These are phyloP conservation scores for Drosophila auraria DNA, from an alignment of 1,140 invertebrate species.

Conservation along the genomic window DNA sequence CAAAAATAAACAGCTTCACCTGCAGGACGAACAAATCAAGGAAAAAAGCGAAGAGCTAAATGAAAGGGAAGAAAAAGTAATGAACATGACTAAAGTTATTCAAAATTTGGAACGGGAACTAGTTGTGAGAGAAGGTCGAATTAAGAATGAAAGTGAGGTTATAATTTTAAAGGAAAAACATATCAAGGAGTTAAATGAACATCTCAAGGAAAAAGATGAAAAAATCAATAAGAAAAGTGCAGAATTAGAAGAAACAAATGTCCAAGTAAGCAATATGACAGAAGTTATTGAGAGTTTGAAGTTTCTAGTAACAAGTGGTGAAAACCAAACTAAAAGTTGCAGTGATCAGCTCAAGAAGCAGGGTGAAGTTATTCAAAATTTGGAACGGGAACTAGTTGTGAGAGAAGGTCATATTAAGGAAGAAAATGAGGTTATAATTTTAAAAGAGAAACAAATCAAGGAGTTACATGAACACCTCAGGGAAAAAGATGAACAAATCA, in stretches of 20 bases:
- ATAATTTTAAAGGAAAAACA: not conserved
- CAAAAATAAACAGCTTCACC: not conserved
- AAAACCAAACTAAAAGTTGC: too few relatives aligned
- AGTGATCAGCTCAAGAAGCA: too few relatives aligned
- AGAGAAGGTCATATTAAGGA: not conserved
- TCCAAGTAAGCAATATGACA: not conserved
- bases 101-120: not conserved
- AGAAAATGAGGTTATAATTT: too few relatives aligned
- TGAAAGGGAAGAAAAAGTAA: not conserved
- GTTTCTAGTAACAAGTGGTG: too few relatives aligned
- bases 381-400: too few relatives aligned
- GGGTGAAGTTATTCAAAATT: too few relatives aligned
- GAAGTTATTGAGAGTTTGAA: not conserved
- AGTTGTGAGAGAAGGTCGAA: not conserved
- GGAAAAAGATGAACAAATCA: too few relatives aligned
- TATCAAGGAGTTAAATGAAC: not conserved
- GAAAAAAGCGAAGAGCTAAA: not conserved
- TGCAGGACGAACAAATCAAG: not conserved
- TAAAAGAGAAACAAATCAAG: not conserved
- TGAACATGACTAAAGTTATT: too few relatives aligned
- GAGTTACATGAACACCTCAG: too few relatives aligned
- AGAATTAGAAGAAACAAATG: not conserved
- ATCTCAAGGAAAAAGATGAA: not conserved
- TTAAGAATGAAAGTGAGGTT: not conserved
- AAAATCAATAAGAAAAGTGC: not conserved